Conservation (phyloP, 2,797 vertebrate species). For the Acomys russatus region DNA sequence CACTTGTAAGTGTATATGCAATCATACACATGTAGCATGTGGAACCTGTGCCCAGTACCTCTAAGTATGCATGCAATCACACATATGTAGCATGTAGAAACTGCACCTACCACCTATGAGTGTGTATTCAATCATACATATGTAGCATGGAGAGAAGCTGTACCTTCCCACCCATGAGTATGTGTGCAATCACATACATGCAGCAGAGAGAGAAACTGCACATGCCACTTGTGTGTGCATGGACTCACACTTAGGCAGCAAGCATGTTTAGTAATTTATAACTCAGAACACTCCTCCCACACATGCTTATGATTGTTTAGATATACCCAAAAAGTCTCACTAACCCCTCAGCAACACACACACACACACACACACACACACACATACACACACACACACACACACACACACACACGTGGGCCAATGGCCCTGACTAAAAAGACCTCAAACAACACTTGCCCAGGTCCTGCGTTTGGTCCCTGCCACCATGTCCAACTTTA, state of each 20-base stretch:
- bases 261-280: background rate
- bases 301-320: background rate
- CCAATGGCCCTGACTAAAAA: constrained; percentile 62
- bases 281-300: background rate
- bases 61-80: too few species aligned
- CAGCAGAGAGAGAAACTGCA: background rate
- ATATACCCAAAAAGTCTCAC: constrained; percentile 46
- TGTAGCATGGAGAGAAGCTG: too few species aligned
- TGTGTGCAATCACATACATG: too few species aligned
- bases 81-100: too few species aligned
- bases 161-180: too few species aligned
- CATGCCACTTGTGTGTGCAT: background rate
- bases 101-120: too few species aligned
- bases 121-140: too few species aligned
- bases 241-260: background rate
- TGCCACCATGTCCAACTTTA: constrained; percentile 72
- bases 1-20: too few species aligned
- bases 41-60: too few species aligned
- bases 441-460: constrained; percentile 38
- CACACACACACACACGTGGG: background rate
- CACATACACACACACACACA: background rate
- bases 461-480: background rate
- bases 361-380: background rate
- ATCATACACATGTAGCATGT: too few species aligned
- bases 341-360: constrained; percentile 35